phyloP scores from a whole-genome alignment of 2,888 invertebrate species.

The Fragum sueziense region DNA sequence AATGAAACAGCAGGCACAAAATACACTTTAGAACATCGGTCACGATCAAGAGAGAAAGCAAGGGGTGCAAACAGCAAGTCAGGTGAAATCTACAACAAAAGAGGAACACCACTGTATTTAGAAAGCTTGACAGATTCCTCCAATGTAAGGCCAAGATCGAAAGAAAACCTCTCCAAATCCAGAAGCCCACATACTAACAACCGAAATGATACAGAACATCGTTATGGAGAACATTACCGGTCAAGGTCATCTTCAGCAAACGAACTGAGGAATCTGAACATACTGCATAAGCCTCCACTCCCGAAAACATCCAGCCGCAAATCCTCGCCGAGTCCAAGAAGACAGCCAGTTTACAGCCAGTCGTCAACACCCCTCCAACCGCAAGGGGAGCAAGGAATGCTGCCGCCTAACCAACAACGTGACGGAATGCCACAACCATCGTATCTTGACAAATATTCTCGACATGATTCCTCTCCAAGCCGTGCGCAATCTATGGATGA shows the following conservation, averaged over 20 bases:
- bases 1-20: background rate
- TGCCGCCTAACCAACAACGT: no score
- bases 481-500: background rate
- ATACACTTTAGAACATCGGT: background rate
- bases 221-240: background rate
- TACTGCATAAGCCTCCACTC: slow-evolving; percentile 34
- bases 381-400: no score
- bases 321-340: background rate
- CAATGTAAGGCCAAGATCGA: slow-evolving; percentile 11
- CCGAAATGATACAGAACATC: background rate
- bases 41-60: slow-evolving; percentile 5
- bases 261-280: background rate
- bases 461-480: no score
- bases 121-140: slow-evolving; percentile 11
- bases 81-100: background rate
- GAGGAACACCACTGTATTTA: background rate
- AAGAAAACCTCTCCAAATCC: background rate
- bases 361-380: background rate
- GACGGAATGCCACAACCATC: no score
- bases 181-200: background rate
- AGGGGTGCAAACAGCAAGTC: background rate
- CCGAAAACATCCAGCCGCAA: slow-evolving; percentile 12
- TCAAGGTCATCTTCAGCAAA: slow-evolving; percentile 13
- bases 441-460: no score
- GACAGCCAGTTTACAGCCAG: no score